A percentile compares a stretch with the other conserved stretches of the same genome.
These are phyloP conservation scores for Nemoura dubitans DNA, from an alignment of 2,888 invertebrate species.

Conservation along the genomic window DNA sequence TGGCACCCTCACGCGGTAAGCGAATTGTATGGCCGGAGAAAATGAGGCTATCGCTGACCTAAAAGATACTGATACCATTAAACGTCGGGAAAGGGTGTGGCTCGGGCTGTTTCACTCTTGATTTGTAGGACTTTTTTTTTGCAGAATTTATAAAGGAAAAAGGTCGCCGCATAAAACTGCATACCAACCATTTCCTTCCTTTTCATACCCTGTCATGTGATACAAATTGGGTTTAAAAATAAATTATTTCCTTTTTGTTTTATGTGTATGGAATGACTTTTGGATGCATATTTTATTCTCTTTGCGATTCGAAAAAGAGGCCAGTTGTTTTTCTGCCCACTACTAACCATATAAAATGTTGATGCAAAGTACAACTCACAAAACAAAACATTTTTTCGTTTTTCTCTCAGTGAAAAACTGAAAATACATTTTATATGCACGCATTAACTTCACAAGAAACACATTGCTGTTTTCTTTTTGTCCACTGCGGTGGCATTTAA, in stretches of 20 bases:
- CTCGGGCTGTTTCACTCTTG: not conserved
- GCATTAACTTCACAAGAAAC: not conserved
- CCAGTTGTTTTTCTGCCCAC: not conserved
- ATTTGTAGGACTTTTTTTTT: not conserved
- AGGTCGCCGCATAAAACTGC: not conserved
- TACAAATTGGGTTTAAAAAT: slow-evolving; percentile 3
- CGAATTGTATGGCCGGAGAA: not conserved
- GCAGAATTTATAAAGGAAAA: not conserved
- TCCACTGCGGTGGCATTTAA: not conserved
- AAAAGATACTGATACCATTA: slow-evolving; percentile 2
- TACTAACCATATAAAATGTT: not conserved
- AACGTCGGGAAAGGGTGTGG: not conserved
- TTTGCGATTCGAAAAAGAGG: not conserved
- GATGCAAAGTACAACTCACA: not conserved
- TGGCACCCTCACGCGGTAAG: not conserved
- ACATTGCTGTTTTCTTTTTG: not conserved
- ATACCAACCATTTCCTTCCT: slow-evolving; percentile 5
- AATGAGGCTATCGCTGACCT: not conserved
- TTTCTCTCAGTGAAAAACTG: not conserved
- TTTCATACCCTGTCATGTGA: not conserved
- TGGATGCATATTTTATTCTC: not conserved
- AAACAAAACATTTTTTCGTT: not conserved
- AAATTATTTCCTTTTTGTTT: not conserved
- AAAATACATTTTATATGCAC: not conserved
- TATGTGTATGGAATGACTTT: not conserved